phyloP scores from a whole-genome alignment of 2,888 invertebrate species.

The Phoronis australis region DNA sequence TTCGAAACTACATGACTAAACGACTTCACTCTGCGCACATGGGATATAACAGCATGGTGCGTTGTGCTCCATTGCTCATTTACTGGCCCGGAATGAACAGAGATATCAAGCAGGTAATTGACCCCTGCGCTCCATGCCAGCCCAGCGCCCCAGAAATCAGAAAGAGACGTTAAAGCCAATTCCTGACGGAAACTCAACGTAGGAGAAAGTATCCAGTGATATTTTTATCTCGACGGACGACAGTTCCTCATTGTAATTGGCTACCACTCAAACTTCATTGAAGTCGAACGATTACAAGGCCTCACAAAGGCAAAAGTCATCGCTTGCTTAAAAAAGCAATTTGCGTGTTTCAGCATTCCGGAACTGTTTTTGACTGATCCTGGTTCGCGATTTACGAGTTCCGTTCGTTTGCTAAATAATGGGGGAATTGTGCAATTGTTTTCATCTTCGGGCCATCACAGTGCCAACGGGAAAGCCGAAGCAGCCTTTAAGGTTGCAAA shows the following conservation, averaged over 20 bases:
- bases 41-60: neutral
- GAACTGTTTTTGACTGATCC: neutral
- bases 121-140: neutral
- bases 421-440: neutral
- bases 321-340: neutral
- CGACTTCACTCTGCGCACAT: neutral
- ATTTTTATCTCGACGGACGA: constrained; percentile 5
- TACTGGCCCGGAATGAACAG: neutral
- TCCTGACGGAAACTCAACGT: constrained; percentile 3
- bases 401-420: neutral
- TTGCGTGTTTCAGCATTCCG: neutral
- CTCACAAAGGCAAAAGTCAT: neutral
- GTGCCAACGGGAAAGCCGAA: too few species aligned
- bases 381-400: neutral
- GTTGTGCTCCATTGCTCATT: neutral
- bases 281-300: neutral
- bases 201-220: constrained; percentile 4
- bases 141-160: neutral
- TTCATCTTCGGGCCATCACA: neutral
- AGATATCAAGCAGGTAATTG: neutral
- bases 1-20: neutral
- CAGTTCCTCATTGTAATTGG: neutral
- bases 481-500: constrained; percentile 14
- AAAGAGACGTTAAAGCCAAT: neutral
- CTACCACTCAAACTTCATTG: constrained; percentile 1